Percentiles rank a stretch among this genome's conserved stretches.
phyloP scores from a whole-genome alignment of 2,113 vertebrate species.

The Pongo pygmaeus region DNA sequence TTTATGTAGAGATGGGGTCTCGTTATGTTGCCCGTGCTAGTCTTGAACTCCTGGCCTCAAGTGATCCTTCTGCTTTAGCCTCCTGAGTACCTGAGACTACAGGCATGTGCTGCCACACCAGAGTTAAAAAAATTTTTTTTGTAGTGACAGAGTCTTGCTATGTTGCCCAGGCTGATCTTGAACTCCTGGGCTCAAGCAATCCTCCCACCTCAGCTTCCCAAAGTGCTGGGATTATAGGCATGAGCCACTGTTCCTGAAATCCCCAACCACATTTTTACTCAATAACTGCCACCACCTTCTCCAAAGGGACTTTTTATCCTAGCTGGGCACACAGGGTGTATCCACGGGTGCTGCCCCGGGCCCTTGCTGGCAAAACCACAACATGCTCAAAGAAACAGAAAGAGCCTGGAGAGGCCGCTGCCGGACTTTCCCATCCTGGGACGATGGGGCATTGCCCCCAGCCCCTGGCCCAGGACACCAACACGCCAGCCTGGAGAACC shows the following conservation, averaged over 20 bases:
- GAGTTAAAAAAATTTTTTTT: neutral
- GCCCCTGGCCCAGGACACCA: neutral
- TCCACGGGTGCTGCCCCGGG: accelerated
- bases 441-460: neutral
- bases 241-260: neutral
- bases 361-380: neutral
- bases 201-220: neutral
- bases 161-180: neutral
- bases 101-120: neutral
- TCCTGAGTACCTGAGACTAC: neutral
- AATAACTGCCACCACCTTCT: neutral
- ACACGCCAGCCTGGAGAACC: neutral
- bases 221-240: neutral
- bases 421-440: too few relatives aligned
- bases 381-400: neutral
- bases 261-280: neutral
- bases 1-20: neutral
- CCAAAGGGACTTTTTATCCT: neutral
- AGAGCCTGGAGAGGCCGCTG: neutral
- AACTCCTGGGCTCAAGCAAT: neutral
- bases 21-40: neutral
- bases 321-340: neutral
- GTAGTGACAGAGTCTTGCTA: neutral
- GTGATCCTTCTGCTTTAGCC: neutral
- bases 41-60: neutral